A percentile compares a stretch with the other conserved stretches of the same genome.
These are phyloP conservation scores for Sebastes schlegelii DNA, from an alignment of 2,113 vertebrate species.

Conservation along the genomic window DNA sequence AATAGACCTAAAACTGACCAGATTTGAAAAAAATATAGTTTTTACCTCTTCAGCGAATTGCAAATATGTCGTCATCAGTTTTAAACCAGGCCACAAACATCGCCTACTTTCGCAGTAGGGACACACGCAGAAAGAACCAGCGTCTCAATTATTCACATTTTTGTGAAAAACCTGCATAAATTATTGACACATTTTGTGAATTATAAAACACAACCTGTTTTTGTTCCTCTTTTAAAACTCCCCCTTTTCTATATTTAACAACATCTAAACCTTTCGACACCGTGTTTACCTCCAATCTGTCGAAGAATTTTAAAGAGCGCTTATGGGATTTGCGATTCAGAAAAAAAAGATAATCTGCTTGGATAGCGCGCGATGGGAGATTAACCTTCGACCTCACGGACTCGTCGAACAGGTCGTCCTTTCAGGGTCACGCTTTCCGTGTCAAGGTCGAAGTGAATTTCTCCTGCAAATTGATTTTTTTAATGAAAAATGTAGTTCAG, in stretches of 20 bases:
- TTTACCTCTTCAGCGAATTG: not conserved
- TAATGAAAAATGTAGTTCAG: not conserved
- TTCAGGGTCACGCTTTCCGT: constrained; percentile 14
- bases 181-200: constrained; percentile 38
- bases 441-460: not conserved
- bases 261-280: constrained; percentile 27
- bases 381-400: constrained; percentile 46
- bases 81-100: not conserved
- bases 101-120: not conserved
- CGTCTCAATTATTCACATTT: constrained; percentile 52
- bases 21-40: not conserved
- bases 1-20: not conserved
- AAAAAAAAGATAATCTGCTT: constrained; percentile 60
- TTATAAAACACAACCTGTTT: constrained; percentile 1
- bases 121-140: not conserved
- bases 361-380: constrained; percentile 10
- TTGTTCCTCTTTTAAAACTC: not conserved
- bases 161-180: constrained; percentile 20
- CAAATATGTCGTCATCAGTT: not conserved
- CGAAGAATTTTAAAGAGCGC: constrained; percentile 32
- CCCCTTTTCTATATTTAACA: not conserved
- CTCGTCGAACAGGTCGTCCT: constrained; percentile 20
- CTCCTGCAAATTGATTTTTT: not conserved
- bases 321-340: constrained; percentile 50
- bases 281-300: constrained; percentile 25